Evolutionary conservation across 2,888 invertebrate genomes (phyloP).

Genomic region (Protonemura montana): DNA sequence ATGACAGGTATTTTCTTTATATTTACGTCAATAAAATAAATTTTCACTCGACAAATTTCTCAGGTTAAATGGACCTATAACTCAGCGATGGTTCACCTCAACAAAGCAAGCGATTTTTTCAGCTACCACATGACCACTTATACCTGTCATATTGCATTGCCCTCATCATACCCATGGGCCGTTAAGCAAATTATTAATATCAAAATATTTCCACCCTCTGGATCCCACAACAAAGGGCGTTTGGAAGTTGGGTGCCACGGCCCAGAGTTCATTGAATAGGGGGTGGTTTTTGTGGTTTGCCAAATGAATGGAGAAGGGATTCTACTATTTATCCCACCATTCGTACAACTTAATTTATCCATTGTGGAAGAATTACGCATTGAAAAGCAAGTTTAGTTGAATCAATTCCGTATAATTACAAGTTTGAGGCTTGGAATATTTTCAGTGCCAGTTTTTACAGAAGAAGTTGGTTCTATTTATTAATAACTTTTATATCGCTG

Average conservation of each 20-base stretch:
- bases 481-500: too few relatives aligned
- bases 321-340: background rate
- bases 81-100: background rate
- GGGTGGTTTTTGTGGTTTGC: slow-evolving; percentile 7
- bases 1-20: slow-evolving; percentile 7
- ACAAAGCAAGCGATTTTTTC: background rate
- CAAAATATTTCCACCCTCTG: slow-evolving; percentile 12
- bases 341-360: background rate
- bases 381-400: background rate
- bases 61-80: background rate
- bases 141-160: background rate
- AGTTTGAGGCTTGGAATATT: background rate
- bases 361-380: background rate
- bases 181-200: slow-evolving; percentile 5
- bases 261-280: background rate
- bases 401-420: background rate
- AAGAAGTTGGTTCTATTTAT: too few relatives aligned
- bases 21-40: background rate
- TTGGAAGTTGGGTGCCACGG: background rate
- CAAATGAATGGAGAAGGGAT: slow-evolving; percentile 7
- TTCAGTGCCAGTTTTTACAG: background rate
- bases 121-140: background rate
- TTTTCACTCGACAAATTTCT: slow-evolving; percentile 7
- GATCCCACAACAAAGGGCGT: background rate
- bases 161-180: background rate